A percentile compares a stretch with the other conserved stretches of the same genome.
Evolutionary conservation across 2,113 vertebrate genomes (phyloP).

Genomic region (Lampris megalopsis): DNA sequence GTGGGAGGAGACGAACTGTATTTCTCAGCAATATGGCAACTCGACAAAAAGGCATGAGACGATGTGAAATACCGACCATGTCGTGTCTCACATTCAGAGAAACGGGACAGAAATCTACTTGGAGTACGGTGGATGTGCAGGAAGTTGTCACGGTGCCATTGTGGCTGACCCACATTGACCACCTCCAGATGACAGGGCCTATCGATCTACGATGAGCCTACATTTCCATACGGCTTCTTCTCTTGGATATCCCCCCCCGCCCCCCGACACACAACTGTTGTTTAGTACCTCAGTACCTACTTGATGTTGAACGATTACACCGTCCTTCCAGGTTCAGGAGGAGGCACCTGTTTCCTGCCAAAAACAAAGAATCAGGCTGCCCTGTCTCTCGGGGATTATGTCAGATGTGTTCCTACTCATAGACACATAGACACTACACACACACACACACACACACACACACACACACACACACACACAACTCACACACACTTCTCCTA

Average conservation of each 20-base stretch:
- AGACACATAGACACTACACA: background rate
- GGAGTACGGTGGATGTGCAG: background rate
- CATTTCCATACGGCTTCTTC: slow-evolving; percentile 24
- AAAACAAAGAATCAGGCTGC: slow-evolving; percentile 13
- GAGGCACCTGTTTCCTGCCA: slow-evolving; percentile 76
- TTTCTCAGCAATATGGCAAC: background rate
- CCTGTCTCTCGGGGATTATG: slow-evolving; percentile 44
- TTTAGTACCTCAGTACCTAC: slow-evolving; percentile 53
- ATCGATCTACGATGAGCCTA: background rate
- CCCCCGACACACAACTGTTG: slow-evolving; percentile 5
- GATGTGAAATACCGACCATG: background rate
- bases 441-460: too few species aligned
- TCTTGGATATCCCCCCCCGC: background rate
- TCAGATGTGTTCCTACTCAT: slow-evolving; percentile 37
- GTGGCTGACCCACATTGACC: background rate
- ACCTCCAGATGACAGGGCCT: background rate
- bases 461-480: too few species aligned
- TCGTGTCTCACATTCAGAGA: slow-evolving; percentile 33
- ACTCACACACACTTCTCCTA: too few species aligned
- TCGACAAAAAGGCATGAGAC: slow-evolving; percentile 15
- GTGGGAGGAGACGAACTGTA: slow-evolving; percentile 9
- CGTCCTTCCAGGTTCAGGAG: slow-evolving; percentile 57
- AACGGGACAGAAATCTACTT: slow-evolving; percentile 15
- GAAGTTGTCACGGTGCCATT: background rate
- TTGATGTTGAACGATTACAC: slow-evolving; percentile 36